Percentiles rank a stretch among this genome's conserved stretches.
Conservation (phyloP, 1,140 invertebrate genomes). For the Cecropterus lyciades region DNA sequence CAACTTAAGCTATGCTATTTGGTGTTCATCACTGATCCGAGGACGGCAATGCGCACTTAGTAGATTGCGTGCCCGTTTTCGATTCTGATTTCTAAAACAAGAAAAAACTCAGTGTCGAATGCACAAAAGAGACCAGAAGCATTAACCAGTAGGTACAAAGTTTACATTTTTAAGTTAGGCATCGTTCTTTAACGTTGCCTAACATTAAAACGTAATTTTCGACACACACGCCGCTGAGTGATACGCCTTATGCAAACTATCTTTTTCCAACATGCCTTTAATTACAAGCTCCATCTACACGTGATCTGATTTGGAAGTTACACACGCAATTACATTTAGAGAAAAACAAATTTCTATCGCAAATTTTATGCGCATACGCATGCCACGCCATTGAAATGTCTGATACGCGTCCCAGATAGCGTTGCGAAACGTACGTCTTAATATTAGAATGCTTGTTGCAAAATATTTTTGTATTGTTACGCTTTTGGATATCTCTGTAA, state of each 20-base stretch:
- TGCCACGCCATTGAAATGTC: conserved; percentile 7
- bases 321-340: conserved; percentile 2
- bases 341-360: conserved; percentile 5
- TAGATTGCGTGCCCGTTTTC: no score
- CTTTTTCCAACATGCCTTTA: not conserved
- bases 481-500: no score
- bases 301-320: conserved; percentile 1
- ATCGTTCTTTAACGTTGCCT: no score
- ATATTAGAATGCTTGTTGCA: conserved; percentile 11
- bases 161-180: no score
- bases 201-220: no score
- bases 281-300: not conserved
- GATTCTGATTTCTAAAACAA: no score
- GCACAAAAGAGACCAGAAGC: no score
- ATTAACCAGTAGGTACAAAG: no score
- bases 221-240: not conserved
- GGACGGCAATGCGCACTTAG: no score
- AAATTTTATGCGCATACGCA: conserved; percentile 13
- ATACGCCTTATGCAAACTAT: not conserved
- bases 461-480: not conserved
- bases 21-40: no score
- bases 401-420: conserved; percentile 12
- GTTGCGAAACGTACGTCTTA: conserved; percentile 5
- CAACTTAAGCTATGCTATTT: no score
- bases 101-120: no score